These are phyloP conservation scores for Cygnus atratus DNA, from an alignment of 2,113 vertebrate species.

Conservation along the genomic window DNA sequence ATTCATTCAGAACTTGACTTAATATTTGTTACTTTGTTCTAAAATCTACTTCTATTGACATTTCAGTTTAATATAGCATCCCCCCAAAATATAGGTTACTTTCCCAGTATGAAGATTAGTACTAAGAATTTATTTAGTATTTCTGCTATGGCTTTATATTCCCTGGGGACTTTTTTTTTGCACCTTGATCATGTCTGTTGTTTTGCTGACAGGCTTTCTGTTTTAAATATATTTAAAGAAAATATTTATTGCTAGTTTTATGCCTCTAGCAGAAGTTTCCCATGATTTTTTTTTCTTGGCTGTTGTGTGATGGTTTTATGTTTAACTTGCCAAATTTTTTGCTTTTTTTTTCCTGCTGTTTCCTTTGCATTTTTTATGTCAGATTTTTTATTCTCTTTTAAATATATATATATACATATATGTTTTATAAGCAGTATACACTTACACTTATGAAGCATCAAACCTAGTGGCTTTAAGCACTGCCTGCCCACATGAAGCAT, in stretches of 20 bases:
- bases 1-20: neutral
- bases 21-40: neutral
- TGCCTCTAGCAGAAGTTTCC: neutral
- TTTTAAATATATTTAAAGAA: neutral
- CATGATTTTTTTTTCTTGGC: neutral
- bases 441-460: neutral
- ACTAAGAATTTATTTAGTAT: neutral
- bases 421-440: neutral
- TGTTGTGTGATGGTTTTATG: neutral
- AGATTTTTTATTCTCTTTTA: neutral
- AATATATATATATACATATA: no score
- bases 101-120: neutral
- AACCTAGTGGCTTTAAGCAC: neutral
- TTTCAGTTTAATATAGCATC: neutral
- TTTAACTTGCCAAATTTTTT: neutral
- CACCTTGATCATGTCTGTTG: neutral
- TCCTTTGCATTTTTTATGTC: neutral
- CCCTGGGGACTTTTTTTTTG: neutral
- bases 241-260: neutral
- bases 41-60: neutral
- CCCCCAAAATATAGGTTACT: neutral
- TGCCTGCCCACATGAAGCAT: neutral
- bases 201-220: neutral
- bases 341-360: rapidly evolving
- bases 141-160: neutral